These are phyloP conservation scores for Caenorhabditis plicata DNA, from an alignment of 2,888 invertebrate genomes.

Conservation along the genomic window DNA sequence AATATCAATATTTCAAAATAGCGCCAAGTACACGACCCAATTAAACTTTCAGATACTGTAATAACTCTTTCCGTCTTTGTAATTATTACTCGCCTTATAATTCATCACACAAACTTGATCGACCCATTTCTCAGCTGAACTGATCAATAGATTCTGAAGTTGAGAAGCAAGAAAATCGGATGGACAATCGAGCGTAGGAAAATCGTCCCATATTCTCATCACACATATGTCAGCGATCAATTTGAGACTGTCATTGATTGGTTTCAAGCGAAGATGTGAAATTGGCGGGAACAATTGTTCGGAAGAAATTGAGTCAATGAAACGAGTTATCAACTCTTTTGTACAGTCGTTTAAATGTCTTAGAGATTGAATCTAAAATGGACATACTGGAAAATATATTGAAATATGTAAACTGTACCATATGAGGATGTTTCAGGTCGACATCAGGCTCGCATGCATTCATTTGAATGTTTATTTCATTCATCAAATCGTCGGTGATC, in stretches of 20 bases:
- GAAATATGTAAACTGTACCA: slow-evolving; percentile 1
- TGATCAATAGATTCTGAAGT: slow-evolving; percentile 20
- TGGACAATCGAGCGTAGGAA: slow-evolving; percentile 11
- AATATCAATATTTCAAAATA: too few species aligned
- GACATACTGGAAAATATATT: background rate
- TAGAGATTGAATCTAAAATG: slow-evolving; percentile 8
- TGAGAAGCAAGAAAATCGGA: slow-evolving; percentile 16
- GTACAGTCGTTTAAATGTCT: slow-evolving; percentile 24
- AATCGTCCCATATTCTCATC: slow-evolving; percentile 33
- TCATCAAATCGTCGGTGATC: slow-evolving; percentile 17
- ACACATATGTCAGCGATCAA: slow-evolving; percentile 36
- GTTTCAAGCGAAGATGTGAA: slow-evolving; percentile 21
- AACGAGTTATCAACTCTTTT: slow-evolving; percentile 8
- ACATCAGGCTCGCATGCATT: slow-evolving; percentile 27
- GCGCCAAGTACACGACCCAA: too few species aligned
- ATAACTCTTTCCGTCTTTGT: too few species aligned
- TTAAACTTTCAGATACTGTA: too few species aligned
- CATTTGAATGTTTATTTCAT: slow-evolving; percentile 23
- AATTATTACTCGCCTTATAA: background rate
- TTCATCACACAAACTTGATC: too few species aligned
- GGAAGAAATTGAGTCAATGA: slow-evolving; percentile 6
- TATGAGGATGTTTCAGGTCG: slow-evolving; percentile 14
- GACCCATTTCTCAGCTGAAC: slow-evolving; percentile 17
- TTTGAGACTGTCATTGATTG: slow-evolving; percentile 32
- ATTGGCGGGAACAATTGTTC: slow-evolving; percentile 29